Percentiles rank a stretch among this genome's conserved stretches.
Conservation (phyloP, 2,797 vertebrate species). For the Oreochromis grahami region DNA sequence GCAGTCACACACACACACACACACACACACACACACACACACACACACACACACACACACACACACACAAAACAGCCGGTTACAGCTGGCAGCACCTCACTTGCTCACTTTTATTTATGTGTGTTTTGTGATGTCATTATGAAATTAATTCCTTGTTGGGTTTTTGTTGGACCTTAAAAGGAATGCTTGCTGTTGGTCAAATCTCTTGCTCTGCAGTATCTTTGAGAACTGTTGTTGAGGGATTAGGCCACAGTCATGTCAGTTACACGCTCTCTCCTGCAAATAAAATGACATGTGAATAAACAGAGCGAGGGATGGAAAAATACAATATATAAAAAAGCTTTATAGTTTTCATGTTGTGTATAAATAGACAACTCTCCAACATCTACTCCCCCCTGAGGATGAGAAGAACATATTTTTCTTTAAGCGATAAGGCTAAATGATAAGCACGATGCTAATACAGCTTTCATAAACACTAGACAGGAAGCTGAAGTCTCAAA, state of each 20-base stretch:
- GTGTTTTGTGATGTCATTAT: slow-evolving; percentile 9
- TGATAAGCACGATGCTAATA: background rate
- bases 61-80: background rate
- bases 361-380: background rate
- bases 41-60: background rate
- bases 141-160: background rate
- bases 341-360: background rate
- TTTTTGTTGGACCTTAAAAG: background rate
- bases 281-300: background rate
- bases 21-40: no score
- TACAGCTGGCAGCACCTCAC: background rate
- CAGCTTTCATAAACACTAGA: slow-evolving; percentile 1
- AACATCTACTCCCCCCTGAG: background rate
- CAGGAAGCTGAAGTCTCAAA: slow-evolving; percentile 5
- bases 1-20: no score
- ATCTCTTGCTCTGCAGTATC: background rate
- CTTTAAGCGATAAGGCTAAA: background rate
- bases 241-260: background rate
- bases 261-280: background rate
- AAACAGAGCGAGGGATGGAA: background rate
- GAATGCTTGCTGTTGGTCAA: background rate
- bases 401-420: background rate
- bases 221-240: background rate
- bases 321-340: background rate
- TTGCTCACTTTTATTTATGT: slow-evolving; percentile 6